Evolutionary conservation across 2,797 vertebrate species (phyloP), one percentile per base, ranked within the genome.

Genomic region (Columba guinea): DNA sequence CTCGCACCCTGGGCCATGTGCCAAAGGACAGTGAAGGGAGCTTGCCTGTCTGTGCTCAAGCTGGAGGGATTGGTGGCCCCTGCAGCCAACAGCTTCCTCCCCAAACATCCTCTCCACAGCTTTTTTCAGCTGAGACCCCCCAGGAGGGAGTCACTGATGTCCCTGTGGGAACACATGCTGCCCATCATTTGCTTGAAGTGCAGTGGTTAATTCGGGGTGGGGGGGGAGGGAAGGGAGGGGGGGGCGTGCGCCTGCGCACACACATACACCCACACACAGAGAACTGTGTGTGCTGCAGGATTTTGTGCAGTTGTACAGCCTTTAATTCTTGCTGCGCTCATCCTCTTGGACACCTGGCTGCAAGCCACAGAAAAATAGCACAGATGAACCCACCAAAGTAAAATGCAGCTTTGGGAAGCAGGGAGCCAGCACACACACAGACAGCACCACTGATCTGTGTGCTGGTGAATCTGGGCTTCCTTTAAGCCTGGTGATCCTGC

Each of bases 211-310:
- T 75, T 35, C 8, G 2, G 37, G 2, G 37, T n/a, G n/a, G 39
- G 15, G 11, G 7, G 37, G 34, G 34, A 39, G 15, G 11, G 6
- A 10, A 35, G 35, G 35, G 35, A 35, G 37, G 37, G 2, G 37
- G 37, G 46, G 16, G 11, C 5, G 5, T 2, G 19, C 0, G 1
- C 1, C 2, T 30, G 23, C 2, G 10, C 4, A 2, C 12, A 6
- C 10, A 15, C 27, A 51, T 19, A 32, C 18, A 39, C 32, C 11
- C 2, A 3, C 26, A 15, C 8, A 11, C 14, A 20, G 9, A 20
- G n/a, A 83, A n/a, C 44, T 53, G 32, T 8, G 10, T 32, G 58
- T 44, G 64, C 81, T 46, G 35, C 26, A 2, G 7, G 52, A 30
- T 53, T 55, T 30, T 32, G 22, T 18, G 26, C 41, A 28, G 32